Base-by-base conservation (phyloP, 2,888 invertebrate species). In the Neelides folsomi region DNA sequence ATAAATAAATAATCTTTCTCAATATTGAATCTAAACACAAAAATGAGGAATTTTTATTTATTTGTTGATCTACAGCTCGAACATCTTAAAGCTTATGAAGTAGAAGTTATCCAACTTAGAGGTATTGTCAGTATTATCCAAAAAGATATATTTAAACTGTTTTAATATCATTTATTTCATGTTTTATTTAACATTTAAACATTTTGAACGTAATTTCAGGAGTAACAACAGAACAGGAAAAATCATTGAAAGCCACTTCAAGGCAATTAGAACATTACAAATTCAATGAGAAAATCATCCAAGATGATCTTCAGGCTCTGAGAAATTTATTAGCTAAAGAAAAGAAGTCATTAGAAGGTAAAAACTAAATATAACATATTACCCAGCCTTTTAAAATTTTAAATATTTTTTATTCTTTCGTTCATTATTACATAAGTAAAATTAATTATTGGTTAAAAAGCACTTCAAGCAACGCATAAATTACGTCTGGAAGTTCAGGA, bases 151-250 rank as follows among this genome's bases (percentile, higher is more conserved):
- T n/a, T n/a, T n/a, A n/a, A n/a, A n/a, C n/a, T n/a, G n/a, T n/a
- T n/a, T n/a, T n/a, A n/a, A n/a, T n/a, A n/a, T n/a, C n/a, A n/a
- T n/a, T n/a, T n/a, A n/a, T n/a, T 27, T 27, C 27, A 27, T 5
- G 3, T 27, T 5, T 27, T 27, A 5, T 5, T 27, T 27, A 27
- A 5, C 27, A 27, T 27, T 27, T 27, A 27, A 27, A 27, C 27
- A 27, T 27, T 27, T 5, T 27, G 27, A 27, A 27, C 27, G 27
- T 72, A 76, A 0, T 27, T 3, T 5, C 27, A 43, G 77, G 76
- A 1, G 61, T 77, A 13, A 76, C 76, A 0, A 69, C 75, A 0
- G 79, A 80, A 53, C 79, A 80, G 60, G 78, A 79, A 65, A 71
- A 64, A 53, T 65, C 64, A 13, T 71, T 81, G 3, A 73, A 77